Percentiles rank a stretch among this genome's conserved stretches.
phyloP scores from a whole-genome alignment of 2,113 vertebrate species.

The Dicaeum eximium region DNA sequence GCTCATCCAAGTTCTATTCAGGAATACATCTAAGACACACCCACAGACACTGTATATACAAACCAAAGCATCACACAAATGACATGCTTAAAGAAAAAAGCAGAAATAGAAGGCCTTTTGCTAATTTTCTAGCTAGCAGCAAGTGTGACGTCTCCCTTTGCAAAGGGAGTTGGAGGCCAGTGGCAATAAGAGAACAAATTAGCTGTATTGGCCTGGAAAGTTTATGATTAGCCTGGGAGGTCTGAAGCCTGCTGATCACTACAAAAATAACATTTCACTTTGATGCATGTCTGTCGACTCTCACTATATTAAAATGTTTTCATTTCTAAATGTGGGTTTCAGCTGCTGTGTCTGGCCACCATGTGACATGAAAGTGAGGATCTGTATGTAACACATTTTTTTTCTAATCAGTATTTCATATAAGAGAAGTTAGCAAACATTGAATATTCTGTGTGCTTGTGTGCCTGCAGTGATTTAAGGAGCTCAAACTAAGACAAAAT shows the following conservation, averaged over 20 bases:
- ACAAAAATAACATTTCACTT: constrained; percentile 41
- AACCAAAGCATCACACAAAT: neutral
- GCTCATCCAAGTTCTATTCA: neutral
- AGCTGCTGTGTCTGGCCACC: constrained; percentile 23
- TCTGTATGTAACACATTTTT: neutral
- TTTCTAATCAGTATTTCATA: neutral
- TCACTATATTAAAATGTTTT: constrained; percentile 41
- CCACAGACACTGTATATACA: neutral
- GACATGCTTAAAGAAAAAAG: neutral
- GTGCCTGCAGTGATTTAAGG: neutral
- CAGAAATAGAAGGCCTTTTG: neutral
- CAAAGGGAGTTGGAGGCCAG: neutral
- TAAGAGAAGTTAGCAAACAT: neutral
- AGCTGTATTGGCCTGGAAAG: neutral
- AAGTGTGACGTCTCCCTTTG: neutral
- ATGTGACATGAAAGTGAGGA: constrained; percentile 10
- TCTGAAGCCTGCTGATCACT: constrained; percentile 25
- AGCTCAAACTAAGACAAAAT: neutral
- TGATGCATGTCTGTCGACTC: constrained; percentile 11
- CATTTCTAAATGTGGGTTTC: constrained; percentile 34
- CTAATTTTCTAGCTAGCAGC: neutral
- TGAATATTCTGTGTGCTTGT: neutral
- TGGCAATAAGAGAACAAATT: constrained; percentile 14
- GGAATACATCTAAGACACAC: neutral
- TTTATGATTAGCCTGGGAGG: constrained; percentile 40